Conservation (phyloP, 1,140 invertebrate species). For the Temnothorax longispinosus region DNA sequence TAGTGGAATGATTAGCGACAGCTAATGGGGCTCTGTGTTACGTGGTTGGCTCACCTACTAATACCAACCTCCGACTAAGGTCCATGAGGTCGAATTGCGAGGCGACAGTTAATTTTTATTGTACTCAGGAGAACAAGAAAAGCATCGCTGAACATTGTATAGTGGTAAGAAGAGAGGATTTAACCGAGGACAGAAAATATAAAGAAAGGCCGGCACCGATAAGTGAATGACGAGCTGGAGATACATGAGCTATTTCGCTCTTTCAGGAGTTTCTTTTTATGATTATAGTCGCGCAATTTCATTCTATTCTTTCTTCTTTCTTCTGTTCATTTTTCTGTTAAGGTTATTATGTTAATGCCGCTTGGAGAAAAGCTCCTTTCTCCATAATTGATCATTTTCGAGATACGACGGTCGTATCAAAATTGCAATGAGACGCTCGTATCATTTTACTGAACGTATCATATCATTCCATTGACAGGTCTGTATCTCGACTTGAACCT, state of each 20-base stretch:
- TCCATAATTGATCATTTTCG: background rate
- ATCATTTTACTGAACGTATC: background rate
- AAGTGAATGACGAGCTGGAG: constrained; percentile 16
- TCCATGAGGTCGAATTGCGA: constrained; percentile 20
- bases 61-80: constrained; percentile 6
- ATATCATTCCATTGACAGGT: constrained; percentile 12
- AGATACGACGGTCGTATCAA: background rate
- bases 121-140: constrained; percentile 2
- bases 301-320: background rate
- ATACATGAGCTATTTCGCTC: constrained; percentile 17
- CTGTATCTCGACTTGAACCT: constrained; percentile 33
- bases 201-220: background rate
- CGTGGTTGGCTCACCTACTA: constrained; percentile 43
- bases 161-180: background rate
- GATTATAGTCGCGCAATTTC: background rate
- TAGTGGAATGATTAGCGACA: constrained; percentile 76
- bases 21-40: constrained; percentile 66
- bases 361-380: background rate
- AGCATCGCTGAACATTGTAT: background rate
- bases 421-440: constrained; percentile 16
- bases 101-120: constrained; percentile 51
- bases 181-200: background rate
- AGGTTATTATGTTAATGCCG: background rate
- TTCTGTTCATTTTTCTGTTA: background rate
- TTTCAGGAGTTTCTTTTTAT: constrained; percentile 44